Conservation (phyloP, 2,797 vertebrate species). For the Danio tinwini region DNA sequence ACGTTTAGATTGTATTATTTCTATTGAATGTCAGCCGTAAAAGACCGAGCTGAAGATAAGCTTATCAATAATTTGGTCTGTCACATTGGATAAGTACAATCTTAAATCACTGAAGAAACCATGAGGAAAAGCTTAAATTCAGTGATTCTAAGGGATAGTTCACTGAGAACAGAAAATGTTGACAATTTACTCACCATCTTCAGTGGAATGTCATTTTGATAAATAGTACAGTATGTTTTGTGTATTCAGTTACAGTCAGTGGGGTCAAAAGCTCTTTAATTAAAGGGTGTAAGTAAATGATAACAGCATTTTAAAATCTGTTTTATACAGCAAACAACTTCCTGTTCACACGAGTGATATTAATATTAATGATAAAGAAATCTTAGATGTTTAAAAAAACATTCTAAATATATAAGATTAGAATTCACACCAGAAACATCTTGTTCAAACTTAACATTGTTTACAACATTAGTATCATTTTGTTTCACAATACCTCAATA, state of each 20-base stretch:
- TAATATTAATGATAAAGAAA: too few relatives aligned
- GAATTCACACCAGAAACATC: too few relatives aligned
- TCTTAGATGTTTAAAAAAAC: too few relatives aligned
- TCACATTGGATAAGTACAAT: conserved; percentile 5
- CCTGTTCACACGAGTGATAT: too few relatives aligned
- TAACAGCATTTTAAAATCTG: too few relatives aligned
- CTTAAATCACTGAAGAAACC: conserved; percentile 19
- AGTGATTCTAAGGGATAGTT: not conserved
- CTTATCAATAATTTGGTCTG: conserved; percentile 9
- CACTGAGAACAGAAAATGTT: not conserved
- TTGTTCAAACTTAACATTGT: too few relatives aligned
- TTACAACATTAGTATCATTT: too few relatives aligned
- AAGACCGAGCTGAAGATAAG: conserved; percentile 8
- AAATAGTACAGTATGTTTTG: not conserved
- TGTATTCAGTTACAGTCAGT: not conserved
- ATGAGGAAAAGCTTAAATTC: not conserved
- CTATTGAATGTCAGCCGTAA: conserved; percentile 15
- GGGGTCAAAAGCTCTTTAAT: not conserved
- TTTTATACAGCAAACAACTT: too few relatives aligned
- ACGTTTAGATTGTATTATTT: not conserved
- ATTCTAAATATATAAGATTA: too few relatives aligned
- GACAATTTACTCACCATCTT: not conserved
- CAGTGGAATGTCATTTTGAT: not conserved
- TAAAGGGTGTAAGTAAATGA: too few relatives aligned
- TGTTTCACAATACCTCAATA: too few relatives aligned